Percentiles rank a stretch among this genome's conserved stretches.
Evolutionary conservation across 2,113 vertebrate genomes (phyloP).

Genomic region (Sapayoa aenigma): DNA sequence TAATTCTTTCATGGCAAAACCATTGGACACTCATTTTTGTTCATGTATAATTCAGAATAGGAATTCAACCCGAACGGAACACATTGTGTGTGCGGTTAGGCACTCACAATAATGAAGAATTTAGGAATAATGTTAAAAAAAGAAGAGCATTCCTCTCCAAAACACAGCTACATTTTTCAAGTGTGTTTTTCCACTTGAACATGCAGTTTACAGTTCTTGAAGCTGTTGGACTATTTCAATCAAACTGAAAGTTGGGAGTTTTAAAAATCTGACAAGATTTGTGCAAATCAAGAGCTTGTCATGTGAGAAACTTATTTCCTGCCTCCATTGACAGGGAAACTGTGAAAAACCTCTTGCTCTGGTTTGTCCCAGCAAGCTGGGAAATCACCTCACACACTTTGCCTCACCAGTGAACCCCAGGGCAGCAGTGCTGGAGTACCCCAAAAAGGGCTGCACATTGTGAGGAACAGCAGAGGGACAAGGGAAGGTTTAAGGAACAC

Average conservation of each 20-base stretch:
- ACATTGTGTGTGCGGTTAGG: neutral
- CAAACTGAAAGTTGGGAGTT: neutral
- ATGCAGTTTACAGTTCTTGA: neutral
- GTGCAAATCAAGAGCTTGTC: neutral
- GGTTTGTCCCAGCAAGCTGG: neutral
- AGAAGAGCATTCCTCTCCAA: neutral
- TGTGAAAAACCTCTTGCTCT: neutral
- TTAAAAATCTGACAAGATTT: neutral
- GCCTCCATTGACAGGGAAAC: neutral
- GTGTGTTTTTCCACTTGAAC: neutral
- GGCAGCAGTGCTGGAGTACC: rapidly evolving
- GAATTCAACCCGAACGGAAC: slow-evolving; percentile 17
- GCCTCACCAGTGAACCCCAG: rapidly evolving
- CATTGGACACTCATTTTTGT: neutral
- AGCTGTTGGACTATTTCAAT: neutral
- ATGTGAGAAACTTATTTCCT: neutral
- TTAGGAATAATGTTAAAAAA: neutral
- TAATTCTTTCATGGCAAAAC: neutral
- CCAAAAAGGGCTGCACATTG: rapidly evolving
- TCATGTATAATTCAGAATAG: slow-evolving; percentile 18
- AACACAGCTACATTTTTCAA: neutral
- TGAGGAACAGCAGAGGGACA: rapidly evolving
- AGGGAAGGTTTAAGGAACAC: rapidly evolving
- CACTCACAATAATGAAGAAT: slow-evolving; percentile 1
- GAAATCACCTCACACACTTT: rapidly evolving